Percentiles rank a stretch among this genome's conserved stretches.
phyloP scores from a whole-genome alignment of 2,888 invertebrate genomes.

The Clunio marinus region DNA sequence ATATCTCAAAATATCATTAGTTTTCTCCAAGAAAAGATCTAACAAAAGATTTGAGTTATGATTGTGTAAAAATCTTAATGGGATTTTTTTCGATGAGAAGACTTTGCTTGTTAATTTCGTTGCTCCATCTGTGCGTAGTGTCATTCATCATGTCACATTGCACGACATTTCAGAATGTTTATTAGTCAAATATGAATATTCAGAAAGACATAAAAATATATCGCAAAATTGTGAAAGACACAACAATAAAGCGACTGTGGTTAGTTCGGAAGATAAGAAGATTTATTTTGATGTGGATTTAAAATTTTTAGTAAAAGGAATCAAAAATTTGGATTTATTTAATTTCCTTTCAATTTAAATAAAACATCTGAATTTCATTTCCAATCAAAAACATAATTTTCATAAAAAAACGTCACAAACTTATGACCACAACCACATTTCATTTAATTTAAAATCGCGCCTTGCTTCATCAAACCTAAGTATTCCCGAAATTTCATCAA shows the following conservation, averaged over 20 bases:
- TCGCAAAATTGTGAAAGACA: too few species aligned
- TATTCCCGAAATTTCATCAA: too few species aligned
- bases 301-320: too few species aligned
- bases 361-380: not conserved
- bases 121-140: too few species aligned
- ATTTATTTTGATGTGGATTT: too few species aligned
- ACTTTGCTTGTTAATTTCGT: too few species aligned
- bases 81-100: not conserved
- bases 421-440: not conserved
- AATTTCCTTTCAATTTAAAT: too few species aligned
- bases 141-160: constrained; percentile 15
- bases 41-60: constrained; percentile 6
- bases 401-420: not conserved
- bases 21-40: not conserved
- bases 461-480: too few species aligned
- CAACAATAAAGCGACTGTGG: too few species aligned
- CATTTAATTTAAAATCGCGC: constrained; percentile 8
- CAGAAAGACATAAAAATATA: not conserved
- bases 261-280: too few species aligned
- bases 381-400: not conserved
- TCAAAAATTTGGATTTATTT: too few species aligned
- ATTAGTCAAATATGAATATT: not conserved
- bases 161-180: not conserved
- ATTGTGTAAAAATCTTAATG: constrained; percentile 10
- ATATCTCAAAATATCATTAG: not conserved